Evolutionary conservation across 2,888 invertebrate species (phyloP).

Genomic region (Oligia latruncula): DNA sequence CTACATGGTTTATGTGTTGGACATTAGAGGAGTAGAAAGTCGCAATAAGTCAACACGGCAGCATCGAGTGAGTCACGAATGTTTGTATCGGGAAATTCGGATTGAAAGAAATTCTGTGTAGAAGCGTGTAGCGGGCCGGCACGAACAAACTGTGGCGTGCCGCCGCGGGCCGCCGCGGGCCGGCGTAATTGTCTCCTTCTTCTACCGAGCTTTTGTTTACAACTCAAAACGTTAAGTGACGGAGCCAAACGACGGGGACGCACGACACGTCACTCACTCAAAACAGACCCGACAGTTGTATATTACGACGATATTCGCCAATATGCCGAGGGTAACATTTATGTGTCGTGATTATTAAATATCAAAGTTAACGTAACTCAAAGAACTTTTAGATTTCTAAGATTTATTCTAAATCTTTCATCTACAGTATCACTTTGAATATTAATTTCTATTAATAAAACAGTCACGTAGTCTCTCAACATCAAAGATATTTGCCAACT

Average conservation of each 20-base stretch:
- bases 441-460: constrained; percentile 23
- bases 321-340: constrained; percentile 14
- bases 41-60: constrained; percentile 75
- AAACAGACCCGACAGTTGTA: constrained; percentile 12
- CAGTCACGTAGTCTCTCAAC: constrained; percentile 43
- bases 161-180: constrained; percentile 16
- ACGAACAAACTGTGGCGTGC: constrained; percentile 73
- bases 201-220: constrained; percentile 60
- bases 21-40: constrained; percentile 23
- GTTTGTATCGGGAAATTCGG: constrained; percentile 79
- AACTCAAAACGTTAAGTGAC: constrained; percentile 59
- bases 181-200: constrained; percentile 73
- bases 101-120: constrained; percentile 81
- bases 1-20: constrained; percentile 8
- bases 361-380: constrained; percentile 7
- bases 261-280: constrained; percentile 38
- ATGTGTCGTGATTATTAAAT: constrained; percentile 10
- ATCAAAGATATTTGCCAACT: constrained; percentile 22
- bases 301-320: constrained; percentile 22
- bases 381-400: constrained; percentile 6
- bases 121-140: constrained; percentile 65
- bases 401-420: constrained; percentile 11
- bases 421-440: constrained; percentile 15
- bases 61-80: constrained; percentile 75
- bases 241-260: constrained; percentile 37